A percentile compares a stretch with the other conserved stretches of the same genome.
These are phyloP conservation scores for Agelas oroides DNA, from an alignment of 37 sponge, comb jelly and placozoan species.

Conservation along the genomic window DNA sequence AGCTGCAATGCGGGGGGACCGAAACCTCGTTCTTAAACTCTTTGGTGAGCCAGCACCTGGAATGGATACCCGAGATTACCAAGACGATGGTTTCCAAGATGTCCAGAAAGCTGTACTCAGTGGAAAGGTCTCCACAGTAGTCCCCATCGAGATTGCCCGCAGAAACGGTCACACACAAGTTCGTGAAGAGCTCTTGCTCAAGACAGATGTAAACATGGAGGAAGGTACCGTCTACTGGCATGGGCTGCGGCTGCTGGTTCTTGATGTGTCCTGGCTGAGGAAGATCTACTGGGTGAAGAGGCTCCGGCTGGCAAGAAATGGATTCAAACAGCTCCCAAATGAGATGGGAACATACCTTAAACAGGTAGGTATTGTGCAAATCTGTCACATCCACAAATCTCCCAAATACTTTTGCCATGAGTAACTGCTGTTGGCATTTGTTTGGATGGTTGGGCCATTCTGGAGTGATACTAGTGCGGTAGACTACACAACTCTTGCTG, in stretches of 20 bases:
- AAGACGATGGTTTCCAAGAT: conserved; percentile 29
- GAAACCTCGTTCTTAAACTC: conserved; percentile 32
- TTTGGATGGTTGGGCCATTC: too few species aligned
- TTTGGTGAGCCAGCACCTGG: conserved; percentile 42
- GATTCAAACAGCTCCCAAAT: conserved; percentile 58
- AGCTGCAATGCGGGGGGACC: conserved; percentile 48
- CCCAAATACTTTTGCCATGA: too few species aligned
- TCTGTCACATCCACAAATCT: too few species aligned
- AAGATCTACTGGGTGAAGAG: conserved; percentile 78
- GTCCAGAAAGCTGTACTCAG: conserved; percentile 34
- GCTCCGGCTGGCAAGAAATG: conserved; percentile 73
- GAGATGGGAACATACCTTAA: conserved; percentile 74
- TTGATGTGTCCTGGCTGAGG: conserved; percentile 77
- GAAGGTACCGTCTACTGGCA: conserved; percentile 77
- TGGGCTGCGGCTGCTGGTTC: conserved; percentile 63
- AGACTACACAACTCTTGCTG: too few species aligned
- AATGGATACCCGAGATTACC: not conserved
- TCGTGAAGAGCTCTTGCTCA: conserved; percentile 72
- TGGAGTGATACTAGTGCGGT: too few species aligned
- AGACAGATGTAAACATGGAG: conserved; percentile 74
- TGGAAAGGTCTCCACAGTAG: conserved; percentile 55
- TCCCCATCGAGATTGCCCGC: conserved; percentile 76
- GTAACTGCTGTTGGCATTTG: too few species aligned
- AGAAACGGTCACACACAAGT: conserved; percentile 30
- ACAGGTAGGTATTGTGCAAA: conserved; percentile 16